A percentile compares a stretch with the other conserved stretches of the same genome.
Conservation (phyloP, 2,888 invertebrate species). For the Acanthosepion lycidas region DNA sequence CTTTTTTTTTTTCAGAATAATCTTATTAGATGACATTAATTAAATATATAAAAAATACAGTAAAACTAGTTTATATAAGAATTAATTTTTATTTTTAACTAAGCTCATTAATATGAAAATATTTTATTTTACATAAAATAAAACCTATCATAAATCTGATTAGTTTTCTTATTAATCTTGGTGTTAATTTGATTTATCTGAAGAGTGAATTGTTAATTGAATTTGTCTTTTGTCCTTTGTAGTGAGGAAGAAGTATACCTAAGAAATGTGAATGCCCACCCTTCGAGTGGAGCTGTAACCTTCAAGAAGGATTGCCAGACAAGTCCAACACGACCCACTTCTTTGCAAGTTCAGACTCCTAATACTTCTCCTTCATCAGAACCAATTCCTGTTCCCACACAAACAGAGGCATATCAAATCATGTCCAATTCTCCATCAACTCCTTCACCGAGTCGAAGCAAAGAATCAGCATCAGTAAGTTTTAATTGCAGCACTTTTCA, state of each 20-base stretch:
- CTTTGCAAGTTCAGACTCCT: constrained; percentile 60
- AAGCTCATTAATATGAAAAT: no score
- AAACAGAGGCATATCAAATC: constrained; percentile 78
- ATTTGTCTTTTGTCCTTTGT: constrained; percentile 47
- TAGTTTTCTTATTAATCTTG: no score
- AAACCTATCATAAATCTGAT: no score
- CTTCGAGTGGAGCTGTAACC: constrained; percentile 58
- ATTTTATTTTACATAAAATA: no score
- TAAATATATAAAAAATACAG: no score
- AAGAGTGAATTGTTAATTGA: no score
- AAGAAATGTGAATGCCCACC: constrained; percentile 58
- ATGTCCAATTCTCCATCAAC: constrained; percentile 63
- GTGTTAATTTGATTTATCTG: neutral
- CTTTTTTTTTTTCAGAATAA: no score
- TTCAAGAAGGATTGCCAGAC: constrained; percentile 59
- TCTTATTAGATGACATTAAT: no score
- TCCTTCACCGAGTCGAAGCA: constrained; percentile 44
- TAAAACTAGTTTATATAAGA: no score
- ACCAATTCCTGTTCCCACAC: constrained; percentile 85
- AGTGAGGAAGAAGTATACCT: constrained; percentile 52
- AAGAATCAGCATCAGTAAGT: constrained; percentile 47
- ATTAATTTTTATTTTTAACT: no score
- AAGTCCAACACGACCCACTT: constrained; percentile 62
- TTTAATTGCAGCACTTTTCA: no score
- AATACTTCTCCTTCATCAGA: constrained; percentile 76